phyloP scores from a whole-genome alignment of 2,113 vertebrate genomes.

The Rattus norvegicus region DNA sequence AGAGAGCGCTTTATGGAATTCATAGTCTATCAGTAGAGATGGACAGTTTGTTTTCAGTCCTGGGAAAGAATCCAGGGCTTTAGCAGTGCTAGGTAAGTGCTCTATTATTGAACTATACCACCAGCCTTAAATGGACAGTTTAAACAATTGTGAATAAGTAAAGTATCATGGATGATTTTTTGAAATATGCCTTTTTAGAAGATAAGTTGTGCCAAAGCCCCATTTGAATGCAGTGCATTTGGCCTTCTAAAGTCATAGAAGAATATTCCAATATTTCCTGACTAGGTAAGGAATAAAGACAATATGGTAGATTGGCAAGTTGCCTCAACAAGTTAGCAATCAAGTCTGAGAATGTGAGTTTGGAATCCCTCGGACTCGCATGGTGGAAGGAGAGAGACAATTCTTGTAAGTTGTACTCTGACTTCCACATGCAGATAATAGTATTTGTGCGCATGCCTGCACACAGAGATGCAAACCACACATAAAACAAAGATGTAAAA shows the following conservation, averaged over 20 bases:
- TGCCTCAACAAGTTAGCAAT: background rate
- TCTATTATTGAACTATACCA: background rate
- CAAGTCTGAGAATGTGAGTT: background rate
- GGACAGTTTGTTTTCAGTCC: background rate
- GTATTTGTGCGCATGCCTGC: too few relatives aligned
- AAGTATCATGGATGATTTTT: fast-evolving
- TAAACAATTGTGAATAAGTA: background rate
- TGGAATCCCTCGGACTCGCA: background rate
- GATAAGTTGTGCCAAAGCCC: background rate
- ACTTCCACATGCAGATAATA: too few relatives aligned
- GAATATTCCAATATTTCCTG: background rate
- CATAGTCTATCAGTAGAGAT: background rate
- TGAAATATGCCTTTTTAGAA: background rate
- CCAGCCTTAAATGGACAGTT: background rate
- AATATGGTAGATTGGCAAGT: too few relatives aligned
- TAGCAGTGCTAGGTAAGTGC: background rate
- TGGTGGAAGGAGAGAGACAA: background rate
- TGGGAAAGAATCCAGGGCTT: background rate
- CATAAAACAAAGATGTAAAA: too few relatives aligned
- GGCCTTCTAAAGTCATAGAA: background rate
- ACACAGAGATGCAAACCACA: background rate
- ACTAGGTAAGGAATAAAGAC: background rate
- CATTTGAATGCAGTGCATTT: background rate
- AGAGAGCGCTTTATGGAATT: background rate
- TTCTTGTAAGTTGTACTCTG: background rate